Base-by-base conservation (phyloP, 2,888 invertebrate species). In the Caenorhabditis sulstoni region DNA sequence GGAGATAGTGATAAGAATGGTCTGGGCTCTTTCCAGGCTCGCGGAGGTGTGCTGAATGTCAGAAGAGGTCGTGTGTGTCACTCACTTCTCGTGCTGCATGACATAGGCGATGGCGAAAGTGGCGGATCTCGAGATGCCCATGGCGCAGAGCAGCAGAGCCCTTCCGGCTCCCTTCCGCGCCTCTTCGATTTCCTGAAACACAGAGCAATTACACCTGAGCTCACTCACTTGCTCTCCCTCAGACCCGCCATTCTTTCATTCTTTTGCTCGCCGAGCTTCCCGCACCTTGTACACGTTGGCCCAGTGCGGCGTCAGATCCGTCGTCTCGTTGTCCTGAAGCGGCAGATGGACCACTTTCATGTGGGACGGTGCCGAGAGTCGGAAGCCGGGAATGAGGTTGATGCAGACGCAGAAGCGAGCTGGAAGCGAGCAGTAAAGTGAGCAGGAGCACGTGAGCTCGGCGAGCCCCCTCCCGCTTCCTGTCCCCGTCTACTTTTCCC, bases 71-170 rank as follows among this genome's bases (percentile, higher is more conserved):
- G 29, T 7, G n/a, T n/a, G n/a, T 29, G 3, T 29, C 29, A 29
- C 75, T 64, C 35, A 85, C 84, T 82, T 82, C 52, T 86, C 84
- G 16, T 83, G 71, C 50, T 81, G 79, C 85, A 87, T 84, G 23
- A 87, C 68, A 62, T 86, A 87, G n/a, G 85, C 83, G 45, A 87
- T 83, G 22, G 82, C 85, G 52, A 87, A 85, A 1, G 87, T 82
- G n/a, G 86, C 86, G 9, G 85, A 85, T 12, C 87, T 73, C 1
- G 84, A 84, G 53, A 87, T 86, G 9, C 87, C 87, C 85, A 87
- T 82, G 44, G 85, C 87, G 79, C 87, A 87, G 18, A 85, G 73
- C 39, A 87, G 68, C n/a, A 87, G 73, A 53, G 81, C 73, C 35
- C 82, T 79, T 52, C 87, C 86, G 22, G 83, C 84, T 16, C 73